phyloP scores from a whole-genome alignment of 2,888 invertebrate genomes.

The Drosophila monieri region DNA sequence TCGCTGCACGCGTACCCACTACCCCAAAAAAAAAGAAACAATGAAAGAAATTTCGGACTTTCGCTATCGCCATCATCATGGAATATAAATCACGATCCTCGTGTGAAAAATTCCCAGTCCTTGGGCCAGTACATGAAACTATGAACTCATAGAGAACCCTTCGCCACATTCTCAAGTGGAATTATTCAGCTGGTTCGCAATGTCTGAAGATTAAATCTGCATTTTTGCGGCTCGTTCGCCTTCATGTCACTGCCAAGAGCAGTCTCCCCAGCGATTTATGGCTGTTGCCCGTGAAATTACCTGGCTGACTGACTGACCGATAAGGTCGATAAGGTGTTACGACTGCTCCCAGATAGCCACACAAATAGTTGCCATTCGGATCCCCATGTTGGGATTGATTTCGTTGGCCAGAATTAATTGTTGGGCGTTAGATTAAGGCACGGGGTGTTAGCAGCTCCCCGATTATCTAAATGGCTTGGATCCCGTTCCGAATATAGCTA shows the following conservation, averaged over 20 bases:
- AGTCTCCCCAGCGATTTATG: conserved; percentile 32
- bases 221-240: conserved; percentile 18
- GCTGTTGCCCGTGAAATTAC: conserved; percentile 25
- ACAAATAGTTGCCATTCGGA: conserved; percentile 1
- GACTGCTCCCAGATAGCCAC: conserved; percentile 24
- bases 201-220: conserved; percentile 27
- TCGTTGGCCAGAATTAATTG: conserved; percentile 16
- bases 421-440: conserved; percentile 16
- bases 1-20: conserved; percentile 26
- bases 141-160: conserved; percentile 9
- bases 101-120: conserved; percentile 14
- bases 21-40: neutral
- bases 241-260: conserved; percentile 21
- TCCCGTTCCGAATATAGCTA: conserved; percentile 31
- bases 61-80: conserved; percentile 38
- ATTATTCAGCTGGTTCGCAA: conserved; percentile 27
- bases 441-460: conserved; percentile 12
- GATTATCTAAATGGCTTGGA: conserved; percentile 20
- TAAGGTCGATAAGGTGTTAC: conserved; percentile 39
- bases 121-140: neutral
- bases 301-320: neutral
- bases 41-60: conserved; percentile 26
- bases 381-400: conserved; percentile 17
- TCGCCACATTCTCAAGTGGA: conserved; percentile 11
- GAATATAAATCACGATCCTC: conserved; percentile 32